Conservation (phyloP, 2,113 vertebrate species). For the Oreotragus oreotragus region DNA sequence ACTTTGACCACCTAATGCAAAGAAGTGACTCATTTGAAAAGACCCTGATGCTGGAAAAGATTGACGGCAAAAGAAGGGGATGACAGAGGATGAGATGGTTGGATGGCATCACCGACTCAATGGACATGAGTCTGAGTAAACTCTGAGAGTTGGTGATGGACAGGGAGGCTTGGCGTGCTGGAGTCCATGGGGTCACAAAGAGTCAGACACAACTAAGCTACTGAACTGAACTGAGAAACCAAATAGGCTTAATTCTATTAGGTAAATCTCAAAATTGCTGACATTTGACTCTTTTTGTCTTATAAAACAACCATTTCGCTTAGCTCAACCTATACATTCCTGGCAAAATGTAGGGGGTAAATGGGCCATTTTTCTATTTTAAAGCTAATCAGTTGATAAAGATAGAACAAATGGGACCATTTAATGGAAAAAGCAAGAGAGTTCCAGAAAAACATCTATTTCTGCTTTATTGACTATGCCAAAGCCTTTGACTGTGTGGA, state of each 20-base stretch:
- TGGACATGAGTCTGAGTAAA: not conserved
- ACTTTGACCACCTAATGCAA: not conserved
- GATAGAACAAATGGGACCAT: not conserved
- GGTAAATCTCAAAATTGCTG: not conserved
- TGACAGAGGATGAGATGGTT: not conserved
- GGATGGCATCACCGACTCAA: not conserved
- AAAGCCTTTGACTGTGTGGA: not conserved
- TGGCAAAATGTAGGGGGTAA: not conserved
- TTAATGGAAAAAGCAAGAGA: not conserved
- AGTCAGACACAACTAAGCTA: not conserved
- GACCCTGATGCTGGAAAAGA: not conserved
- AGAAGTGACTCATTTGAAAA: not conserved
- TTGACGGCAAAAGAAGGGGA: not conserved
- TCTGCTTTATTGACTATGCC: not conserved
- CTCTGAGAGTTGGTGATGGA: not conserved
- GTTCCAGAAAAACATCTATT: not conserved
- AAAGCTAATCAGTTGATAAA: not conserved
- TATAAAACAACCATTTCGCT: not conserved
- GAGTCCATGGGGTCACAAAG: not conserved
- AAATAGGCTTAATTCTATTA: not conserved
- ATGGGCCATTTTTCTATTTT: not conserved
- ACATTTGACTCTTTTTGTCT: not conserved
- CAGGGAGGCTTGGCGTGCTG: not conserved
- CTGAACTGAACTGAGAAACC: not conserved
- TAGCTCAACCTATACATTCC: not conserved